A percentile compares a stretch with the other conserved stretches of the same genome.
phyloP scores from a whole-genome alignment of 2,113 vertebrate species.

The Aplodontia rufa region DNA sequence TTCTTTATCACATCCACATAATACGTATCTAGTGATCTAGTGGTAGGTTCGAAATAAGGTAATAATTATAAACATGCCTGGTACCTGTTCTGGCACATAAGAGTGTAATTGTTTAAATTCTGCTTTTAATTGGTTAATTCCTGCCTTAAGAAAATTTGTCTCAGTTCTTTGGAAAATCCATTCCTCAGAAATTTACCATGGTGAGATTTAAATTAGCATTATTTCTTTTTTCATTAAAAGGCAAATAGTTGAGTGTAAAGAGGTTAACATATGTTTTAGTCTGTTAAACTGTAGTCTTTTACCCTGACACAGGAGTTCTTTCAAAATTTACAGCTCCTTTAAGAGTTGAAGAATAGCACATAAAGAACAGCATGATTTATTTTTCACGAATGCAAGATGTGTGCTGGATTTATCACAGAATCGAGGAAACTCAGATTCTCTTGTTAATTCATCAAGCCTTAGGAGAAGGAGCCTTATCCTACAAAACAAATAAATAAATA shows the following conservation, averaged over 20 bases:
- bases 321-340: not conserved
- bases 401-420: not conserved
- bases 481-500: not conserved
- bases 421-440: not conserved
- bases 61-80: not conserved
- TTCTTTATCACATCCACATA: not conserved
- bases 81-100: not conserved
- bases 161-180: not conserved
- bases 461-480: not conserved
- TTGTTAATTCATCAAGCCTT: not conserved
- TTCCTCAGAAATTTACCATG: not conserved
- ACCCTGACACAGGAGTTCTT: not conserved
- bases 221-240: not conserved
- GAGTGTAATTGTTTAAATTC: not conserved
- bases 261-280: not conserved
- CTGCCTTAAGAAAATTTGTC: not conserved
- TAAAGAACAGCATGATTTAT: not conserved
- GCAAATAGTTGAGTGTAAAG: not conserved
- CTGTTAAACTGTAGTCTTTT: not conserved
- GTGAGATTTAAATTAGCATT: constrained; percentile 35
- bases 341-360: not conserved
- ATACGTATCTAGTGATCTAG: not conserved
- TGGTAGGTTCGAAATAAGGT: not conserved
- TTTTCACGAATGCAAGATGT: not conserved
- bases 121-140: not conserved